Conservation (phyloP, 2,888 invertebrate species). For the Amphiduros pacificus region DNA sequence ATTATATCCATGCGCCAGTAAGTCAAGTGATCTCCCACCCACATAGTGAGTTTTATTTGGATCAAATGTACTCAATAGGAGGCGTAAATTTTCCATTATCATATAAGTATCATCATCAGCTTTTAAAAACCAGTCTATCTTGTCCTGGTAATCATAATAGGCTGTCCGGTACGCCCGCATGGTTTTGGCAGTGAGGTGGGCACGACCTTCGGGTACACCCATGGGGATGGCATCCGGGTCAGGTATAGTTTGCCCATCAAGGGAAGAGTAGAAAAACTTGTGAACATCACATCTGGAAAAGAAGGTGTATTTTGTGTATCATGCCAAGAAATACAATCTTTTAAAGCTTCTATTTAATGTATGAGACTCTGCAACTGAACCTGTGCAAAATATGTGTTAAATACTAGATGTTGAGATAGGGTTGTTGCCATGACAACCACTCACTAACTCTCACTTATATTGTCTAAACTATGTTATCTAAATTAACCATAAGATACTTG, state of each 20-base stretch:
- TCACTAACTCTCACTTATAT: too few species aligned
- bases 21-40: constrained; percentile 51
- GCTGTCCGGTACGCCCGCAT: constrained; percentile 88
- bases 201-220: constrained; percentile 82
- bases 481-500: constrained; percentile 13
- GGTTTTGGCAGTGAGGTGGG: constrained; percentile 93
- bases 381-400: too few species aligned
- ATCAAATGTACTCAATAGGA: constrained; percentile 77
- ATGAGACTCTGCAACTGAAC: too few species aligned
- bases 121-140: constrained; percentile 92
- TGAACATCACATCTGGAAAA: not conserved
- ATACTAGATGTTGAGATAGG: too few species aligned
- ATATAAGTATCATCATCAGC: constrained; percentile 98
- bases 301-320: too few species aligned
- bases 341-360: too few species aligned
- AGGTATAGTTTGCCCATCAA: not conserved
- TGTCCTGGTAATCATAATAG: constrained; percentile 76
- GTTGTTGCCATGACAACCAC: too few species aligned
- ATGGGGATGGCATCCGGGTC: constrained; percentile 61
- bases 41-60: constrained; percentile 81
- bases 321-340: too few species aligned
- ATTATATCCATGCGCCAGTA: constrained; percentile 58
- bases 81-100: constrained; percentile 89
- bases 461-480: too few species aligned
- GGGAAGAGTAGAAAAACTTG: not conserved